Base-by-base conservation (phyloP, 37 sponge, comb jelly and placozoan species). In the Eunapius fragilis region DNA sequence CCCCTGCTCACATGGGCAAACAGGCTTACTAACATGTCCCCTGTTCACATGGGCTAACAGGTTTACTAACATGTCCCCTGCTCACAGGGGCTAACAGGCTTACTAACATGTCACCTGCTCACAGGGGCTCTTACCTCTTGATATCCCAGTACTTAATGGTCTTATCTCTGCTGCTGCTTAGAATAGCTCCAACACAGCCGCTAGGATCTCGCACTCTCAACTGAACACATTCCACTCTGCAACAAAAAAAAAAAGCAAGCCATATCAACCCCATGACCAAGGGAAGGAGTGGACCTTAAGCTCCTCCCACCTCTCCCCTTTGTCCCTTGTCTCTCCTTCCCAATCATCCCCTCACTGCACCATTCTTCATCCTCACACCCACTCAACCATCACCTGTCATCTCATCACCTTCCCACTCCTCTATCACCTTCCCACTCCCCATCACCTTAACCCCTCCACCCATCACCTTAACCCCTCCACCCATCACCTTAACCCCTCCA, bases 61-160 rank as follows among this genome's bases (percentile, higher is more conserved):
- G 6, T 19, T 17, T 58, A 58, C 58, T 19, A 17, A 58, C 14
- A 1, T 12, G 14, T 58, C 2, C 14, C 32, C 33, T 9, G 33
- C 33, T 17, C 58, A n/a, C 58, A 58, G 58, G 6, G 14, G 19
- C 22, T 58, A 19, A 11, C 14, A 19, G 58, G 6, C 58, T 17
- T 58, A 58, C 58, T 19, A 17, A 58, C 14, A 1, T 12, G 14
- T 58, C 2, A 19, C 32, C 33, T 9, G 33, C 33, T 17, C 58
- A n/a, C 22, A 17, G 58, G 22, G 6, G 58, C 19, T 58, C 58
- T 41, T 76, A 93, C 94, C 87, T 87, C 33, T 31, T 35, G 24
- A 75, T 82, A 48, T 80, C 79, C 94, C 94, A 93, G 72, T 79
- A 86, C 71, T 87, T 93, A 72, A 90, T 75, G 26, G 75, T 72